Conservation (phyloP, 2,113 vertebrate species). For the Nannospalax galili region DNA sequence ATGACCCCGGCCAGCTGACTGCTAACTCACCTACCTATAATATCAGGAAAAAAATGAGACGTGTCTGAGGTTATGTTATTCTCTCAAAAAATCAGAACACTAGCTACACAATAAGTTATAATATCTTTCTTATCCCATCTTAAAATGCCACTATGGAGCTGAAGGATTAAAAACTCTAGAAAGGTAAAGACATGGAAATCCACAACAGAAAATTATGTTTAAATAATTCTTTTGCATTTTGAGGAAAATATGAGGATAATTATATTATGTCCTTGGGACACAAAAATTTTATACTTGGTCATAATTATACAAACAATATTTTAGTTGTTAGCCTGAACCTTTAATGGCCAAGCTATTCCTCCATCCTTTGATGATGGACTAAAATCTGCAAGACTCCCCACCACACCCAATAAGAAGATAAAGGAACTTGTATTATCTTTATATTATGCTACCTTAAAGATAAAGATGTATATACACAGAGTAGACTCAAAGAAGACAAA, state of each 20-base stretch:
- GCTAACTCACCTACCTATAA: background rate
- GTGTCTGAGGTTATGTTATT: background rate
- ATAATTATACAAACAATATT: too few relatives aligned
- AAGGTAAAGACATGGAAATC: background rate
- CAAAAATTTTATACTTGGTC: background rate
- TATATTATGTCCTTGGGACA: background rate
- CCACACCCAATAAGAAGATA: too few relatives aligned
- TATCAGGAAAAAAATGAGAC: background rate
- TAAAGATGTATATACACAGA: background rate
- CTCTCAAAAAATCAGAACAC: background rate
- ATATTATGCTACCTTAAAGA: conserved; percentile 1
- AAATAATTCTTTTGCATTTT: background rate
- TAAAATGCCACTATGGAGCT: background rate
- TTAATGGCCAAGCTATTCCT: too few relatives aligned
- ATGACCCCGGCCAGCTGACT: background rate
- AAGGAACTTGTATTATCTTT: background rate
- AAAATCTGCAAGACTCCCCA: too few relatives aligned
- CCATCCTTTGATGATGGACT: too few relatives aligned
- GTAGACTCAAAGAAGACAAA: background rate
- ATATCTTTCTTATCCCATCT: background rate
- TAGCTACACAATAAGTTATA: background rate
- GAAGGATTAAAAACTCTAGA: background rate
- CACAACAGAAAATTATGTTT: background rate
- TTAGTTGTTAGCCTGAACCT: too few relatives aligned
- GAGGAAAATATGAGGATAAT: background rate